A percentile compares a stretch with the other conserved stretches of the same genome.
Evolutionary conservation across 2,888 invertebrate genomes (phyloP).

Genomic region (Pardosa pseudoannulata): DNA sequence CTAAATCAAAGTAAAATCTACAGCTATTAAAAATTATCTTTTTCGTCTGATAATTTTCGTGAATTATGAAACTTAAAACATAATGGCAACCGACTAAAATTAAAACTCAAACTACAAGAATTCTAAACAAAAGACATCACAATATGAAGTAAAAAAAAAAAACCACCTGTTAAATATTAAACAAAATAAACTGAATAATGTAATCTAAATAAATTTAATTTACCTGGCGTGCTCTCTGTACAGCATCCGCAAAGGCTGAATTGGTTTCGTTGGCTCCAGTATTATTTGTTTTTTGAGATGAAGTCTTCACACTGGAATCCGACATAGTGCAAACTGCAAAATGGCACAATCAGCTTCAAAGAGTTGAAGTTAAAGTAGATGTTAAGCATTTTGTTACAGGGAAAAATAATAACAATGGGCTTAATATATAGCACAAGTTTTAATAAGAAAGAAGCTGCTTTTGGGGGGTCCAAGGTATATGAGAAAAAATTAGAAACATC

Average conservation of each 20-base stretch:
- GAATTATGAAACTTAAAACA: background rate
- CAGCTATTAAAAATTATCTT: no score
- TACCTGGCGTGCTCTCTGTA: slow-evolving; percentile 74
- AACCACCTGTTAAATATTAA: slow-evolving; percentile 31
- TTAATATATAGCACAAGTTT: no score
- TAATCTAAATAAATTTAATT: background rate
- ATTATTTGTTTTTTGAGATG: slow-evolving; percentile 71
- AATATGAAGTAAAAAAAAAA: slow-evolving; percentile 20
- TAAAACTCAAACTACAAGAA: background rate
- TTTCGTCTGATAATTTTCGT: no score
- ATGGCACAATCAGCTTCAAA: slow-evolving; percentile 63
- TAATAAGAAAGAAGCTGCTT: no score
- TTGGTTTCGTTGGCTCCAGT: slow-evolving; percentile 66
- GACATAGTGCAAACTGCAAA: slow-evolving; percentile 73
- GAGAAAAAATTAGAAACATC: no score
- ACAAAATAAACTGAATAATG: background rate
- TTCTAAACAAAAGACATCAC: background rate
- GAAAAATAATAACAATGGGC: no score
- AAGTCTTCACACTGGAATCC: slow-evolving; percentile 70
- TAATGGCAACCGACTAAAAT: background rate
- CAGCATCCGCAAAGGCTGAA: slow-evolving; percentile 74
- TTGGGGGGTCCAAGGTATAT: no score
- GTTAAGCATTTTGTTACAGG: background rate
- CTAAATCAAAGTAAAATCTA: background rate
- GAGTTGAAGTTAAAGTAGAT: slow-evolving; percentile 44